Evolutionary conservation across 2,888 invertebrate genomes (phyloP), one percentile per base, ranked within the genome.

Genomic region (Hedychridium roseum): DNA sequence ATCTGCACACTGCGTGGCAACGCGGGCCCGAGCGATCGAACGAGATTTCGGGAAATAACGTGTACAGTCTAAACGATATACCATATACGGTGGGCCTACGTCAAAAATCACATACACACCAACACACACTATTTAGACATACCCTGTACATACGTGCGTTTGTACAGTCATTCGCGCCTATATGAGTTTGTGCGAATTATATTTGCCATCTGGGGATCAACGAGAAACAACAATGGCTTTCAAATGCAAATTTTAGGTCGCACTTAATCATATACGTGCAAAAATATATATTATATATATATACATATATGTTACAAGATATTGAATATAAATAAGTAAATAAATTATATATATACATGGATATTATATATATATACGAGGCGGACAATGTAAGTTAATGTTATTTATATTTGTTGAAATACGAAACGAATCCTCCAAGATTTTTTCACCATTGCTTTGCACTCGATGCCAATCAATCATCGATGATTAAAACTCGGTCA

Each of bases 401-500:
- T 69, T 71, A 62, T 64, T 66, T 58, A 64, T 61, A 67, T 62
- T 66, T 66, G 68, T 69, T 70, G 54, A 60, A 41, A 51, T 53
- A 39, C 40, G 43, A 34, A 36, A 50, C 40, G 48, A 43, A 34
- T 39, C 35, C 43, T 50, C 37, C 31, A 43, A 34, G 32, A 46
- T 40, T 28, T 50, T 18, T 23, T n/a, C n/a, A n/a, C n/a, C 23
- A 37, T 50, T 52, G 58, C 27, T 58, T 51, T 44, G 31, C 40
- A 31, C 15, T 32, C 21, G 34, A 35, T 31, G 43, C 47, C 45
- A 27, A 7, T n/a, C 38, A 38, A 44, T 39, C 39, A 32, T 18
- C 38, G 35, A 27, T 36, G 42, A 45, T 49, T 28, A 36, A 41
- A 43, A 45, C n/a, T n/a, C n/a, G n/a, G n/a, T n/a, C n/a, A n/a